These are phyloP conservation scores for Crotalus tigris DNA, from an alignment of 2,113 vertebrate genomes.

Conservation along the genomic window DNA sequence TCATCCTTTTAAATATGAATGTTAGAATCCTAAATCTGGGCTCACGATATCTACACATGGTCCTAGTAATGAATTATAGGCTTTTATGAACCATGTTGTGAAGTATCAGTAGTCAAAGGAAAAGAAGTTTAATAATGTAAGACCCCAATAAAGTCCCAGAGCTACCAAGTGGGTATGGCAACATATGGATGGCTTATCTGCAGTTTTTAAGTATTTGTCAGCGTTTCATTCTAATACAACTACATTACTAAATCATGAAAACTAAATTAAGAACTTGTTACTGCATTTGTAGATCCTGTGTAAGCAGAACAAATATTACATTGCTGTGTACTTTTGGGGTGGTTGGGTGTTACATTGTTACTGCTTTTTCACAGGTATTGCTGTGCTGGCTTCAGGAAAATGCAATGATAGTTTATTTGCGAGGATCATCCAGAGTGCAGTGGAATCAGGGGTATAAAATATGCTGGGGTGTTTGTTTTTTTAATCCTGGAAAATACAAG, in stretches of 20 bases:
- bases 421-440: not conserved
- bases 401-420: not conserved
- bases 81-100: not conserved
- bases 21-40: not conserved
- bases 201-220: slow-evolving; percentile 10
- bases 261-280: slow-evolving; percentile 23
- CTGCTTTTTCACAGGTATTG: not conserved
- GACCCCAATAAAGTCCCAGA: not conserved
- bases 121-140: not conserved
- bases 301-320: not conserved
- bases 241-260: not conserved
- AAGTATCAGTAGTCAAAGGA: not conserved
- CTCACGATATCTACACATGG: not conserved
- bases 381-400: not conserved
- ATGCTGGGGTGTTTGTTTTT: not conserved
- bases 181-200: not conserved
- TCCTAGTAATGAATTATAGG: not conserved
- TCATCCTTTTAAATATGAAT: not conserved
- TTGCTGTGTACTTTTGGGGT: rapidly evolving
- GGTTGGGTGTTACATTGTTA: rapidly evolving
- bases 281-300: slow-evolving; percentile 27
- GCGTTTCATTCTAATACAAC: not conserved
- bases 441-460: not conserved
- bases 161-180: not conserved
- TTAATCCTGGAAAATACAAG: not conserved